Evolutionary conservation across 2,888 invertebrate species (phyloP).

Genomic region (Lamellibrachia satsuma): DNA sequence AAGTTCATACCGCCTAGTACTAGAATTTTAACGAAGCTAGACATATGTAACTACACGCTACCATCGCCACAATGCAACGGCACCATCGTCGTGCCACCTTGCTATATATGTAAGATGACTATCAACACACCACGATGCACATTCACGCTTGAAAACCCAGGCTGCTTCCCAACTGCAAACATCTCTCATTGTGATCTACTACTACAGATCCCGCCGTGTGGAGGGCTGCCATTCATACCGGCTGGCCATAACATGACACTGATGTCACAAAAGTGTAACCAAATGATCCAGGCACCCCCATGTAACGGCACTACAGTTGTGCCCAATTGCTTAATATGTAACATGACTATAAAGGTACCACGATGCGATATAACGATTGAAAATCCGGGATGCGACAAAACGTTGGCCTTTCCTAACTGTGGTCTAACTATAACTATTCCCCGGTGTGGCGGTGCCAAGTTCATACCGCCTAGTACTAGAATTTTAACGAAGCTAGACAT

Average conservation of each 20-base stretch:
- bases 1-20: background rate
- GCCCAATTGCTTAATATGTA: background rate
- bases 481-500: background rate
- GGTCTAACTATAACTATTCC: background rate
- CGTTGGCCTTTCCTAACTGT: background rate
- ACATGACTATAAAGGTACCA: background rate
- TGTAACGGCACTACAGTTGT: background rate
- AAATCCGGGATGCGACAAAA: background rate
- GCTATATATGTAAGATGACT: background rate
- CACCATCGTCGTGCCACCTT: background rate
- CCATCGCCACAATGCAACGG: background rate
- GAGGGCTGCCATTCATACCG: background rate
- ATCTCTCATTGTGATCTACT: background rate
- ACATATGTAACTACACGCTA: background rate
- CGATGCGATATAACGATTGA: background rate
- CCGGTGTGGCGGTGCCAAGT: background rate
- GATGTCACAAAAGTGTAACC: too few relatives aligned
- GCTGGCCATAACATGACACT: background rate
- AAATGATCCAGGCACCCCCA: too few relatives aligned
- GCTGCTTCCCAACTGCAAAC: background rate
- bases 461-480: background rate
- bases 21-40: background rate
- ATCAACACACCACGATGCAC: background rate
- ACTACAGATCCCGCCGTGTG: background rate
- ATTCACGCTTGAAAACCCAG: background rate